Percentiles rank a stretch among this genome's conserved stretches.
phyloP scores from a whole-genome alignment of 2,797 vertebrate species.

The Fratercula arctica region DNA sequence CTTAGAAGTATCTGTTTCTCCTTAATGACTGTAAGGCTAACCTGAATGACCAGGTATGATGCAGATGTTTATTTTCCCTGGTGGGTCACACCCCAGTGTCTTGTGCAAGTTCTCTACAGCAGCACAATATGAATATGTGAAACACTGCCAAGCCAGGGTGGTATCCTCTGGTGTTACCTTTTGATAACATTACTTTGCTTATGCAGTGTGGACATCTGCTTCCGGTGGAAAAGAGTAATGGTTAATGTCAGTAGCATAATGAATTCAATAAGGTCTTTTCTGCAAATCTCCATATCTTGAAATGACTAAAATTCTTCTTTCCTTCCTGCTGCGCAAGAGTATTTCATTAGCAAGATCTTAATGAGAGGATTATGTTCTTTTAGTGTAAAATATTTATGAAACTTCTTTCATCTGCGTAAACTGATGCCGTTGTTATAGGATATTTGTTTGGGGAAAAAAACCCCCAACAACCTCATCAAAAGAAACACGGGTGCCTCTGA shows the following conservation, averaged over 20 bases:
- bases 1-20: background rate
- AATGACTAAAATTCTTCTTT: background rate
- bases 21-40: background rate
- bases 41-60: background rate
- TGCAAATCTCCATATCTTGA: background rate
- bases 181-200: background rate
- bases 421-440: background rate
- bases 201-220: background rate
- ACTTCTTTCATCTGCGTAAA: background rate
- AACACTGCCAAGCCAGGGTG: background rate
- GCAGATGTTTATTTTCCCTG: background rate
- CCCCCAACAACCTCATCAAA: background rate
- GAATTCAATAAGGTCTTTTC: background rate
- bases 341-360: background rate
- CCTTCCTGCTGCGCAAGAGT: background rate
- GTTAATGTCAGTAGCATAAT: fast-evolving
- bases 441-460: background rate
- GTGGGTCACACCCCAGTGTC: background rate
- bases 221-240: background rate
- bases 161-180: background rate
- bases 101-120: background rate
- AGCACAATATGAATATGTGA: background rate
- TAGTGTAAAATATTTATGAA: background rate
- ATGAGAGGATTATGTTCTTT: background rate
- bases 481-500: background rate